Base-by-base conservation (phyloP, 2,797 vertebrate species). In the Ambastaia sidthimunki region DNA sequence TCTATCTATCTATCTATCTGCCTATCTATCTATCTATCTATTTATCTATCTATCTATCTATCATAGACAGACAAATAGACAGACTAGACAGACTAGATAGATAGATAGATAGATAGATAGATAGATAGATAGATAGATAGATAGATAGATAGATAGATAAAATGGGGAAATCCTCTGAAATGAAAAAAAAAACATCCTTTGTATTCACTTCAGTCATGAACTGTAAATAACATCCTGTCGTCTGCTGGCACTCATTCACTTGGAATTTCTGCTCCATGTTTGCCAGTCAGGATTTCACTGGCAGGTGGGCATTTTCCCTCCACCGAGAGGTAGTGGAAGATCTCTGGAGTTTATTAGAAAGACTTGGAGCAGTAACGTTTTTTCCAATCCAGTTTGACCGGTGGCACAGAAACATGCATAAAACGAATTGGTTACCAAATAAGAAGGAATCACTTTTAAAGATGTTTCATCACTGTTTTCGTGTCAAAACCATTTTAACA, bases 261-360 rank as follows among this genome's bases (percentile, higher is more conserved):
- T 54, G 12, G 37, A 70, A 50, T 55, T 71, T 34, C 55, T 28
- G n/a, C 18, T 34, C 7, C 34, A 57, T 62, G 71, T 50, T 50
- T 70, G 60, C 71, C 81, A 71, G 52, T 2, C 65, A 71, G 68
- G 57, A 66, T 79, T 79, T 75, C 60, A 25, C 65, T 16, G 4
- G 13, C 62, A 78, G 62, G 41, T 44, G 71, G 71, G 55, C 47
- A 79, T 79, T 79, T 79, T 75, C 81, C 76, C 44, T 10, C 6
- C 50, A n/a, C 31, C 37, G 41, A 63, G 71, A 11, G 48, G n/a
- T 54, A 59, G 25, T 55, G 76, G 54, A 78, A 73, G 60, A 68
- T 82, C 65, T 82, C 57, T 74, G 66, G 28, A 72, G 55, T 67
- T 47, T 19, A 48, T 44, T 41, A 0, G 12, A 68, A 28, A 63